Percentiles rank a stretch among this genome's conserved stretches.
These are phyloP conservation scores for Haliclona indistincta DNA, from an alignment of 37 sponge, comb jelly and placozoan species.

Conservation along the genomic window DNA sequence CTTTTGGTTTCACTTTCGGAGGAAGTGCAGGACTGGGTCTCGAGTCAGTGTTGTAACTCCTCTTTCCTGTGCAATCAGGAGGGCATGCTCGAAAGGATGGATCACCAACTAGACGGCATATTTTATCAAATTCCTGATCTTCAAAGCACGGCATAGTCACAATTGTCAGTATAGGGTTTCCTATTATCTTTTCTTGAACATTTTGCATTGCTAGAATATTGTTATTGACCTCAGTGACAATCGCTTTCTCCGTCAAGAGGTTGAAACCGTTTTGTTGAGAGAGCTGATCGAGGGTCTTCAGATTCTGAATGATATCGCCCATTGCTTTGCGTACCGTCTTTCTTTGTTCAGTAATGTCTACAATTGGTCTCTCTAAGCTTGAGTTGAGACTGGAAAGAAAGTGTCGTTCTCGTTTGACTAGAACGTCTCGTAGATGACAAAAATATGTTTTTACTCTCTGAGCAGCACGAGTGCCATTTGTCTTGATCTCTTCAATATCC, in stretches of 20 bases:
- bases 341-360: background rate
- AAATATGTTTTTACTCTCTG: constrained; percentile 21
- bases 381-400: background rate
- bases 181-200: background rate
- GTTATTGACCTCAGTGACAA: too few relatives aligned
- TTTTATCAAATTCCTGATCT: constrained; percentile 1
- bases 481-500: background rate
- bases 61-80: background rate
- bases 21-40: background rate
- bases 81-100: background rate
- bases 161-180: background rate
- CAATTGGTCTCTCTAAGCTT: background rate
- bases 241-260: too few relatives aligned
- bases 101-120: constrained; percentile 1
- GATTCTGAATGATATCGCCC: background rate
- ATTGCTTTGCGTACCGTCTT: background rate
- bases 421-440: background rate
- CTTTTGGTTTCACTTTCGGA: background rate
- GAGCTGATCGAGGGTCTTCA: background rate
- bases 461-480: background rate
- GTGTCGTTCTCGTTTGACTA: constrained; percentile 15
- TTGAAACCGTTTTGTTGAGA: background rate
- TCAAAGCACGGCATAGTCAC: constrained; percentile 6
- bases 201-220: background rate
- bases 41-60: background rate